phyloP scores from a whole-genome alignment of 1,140 invertebrate genomes.

The Cyclina sinensis region DNA sequence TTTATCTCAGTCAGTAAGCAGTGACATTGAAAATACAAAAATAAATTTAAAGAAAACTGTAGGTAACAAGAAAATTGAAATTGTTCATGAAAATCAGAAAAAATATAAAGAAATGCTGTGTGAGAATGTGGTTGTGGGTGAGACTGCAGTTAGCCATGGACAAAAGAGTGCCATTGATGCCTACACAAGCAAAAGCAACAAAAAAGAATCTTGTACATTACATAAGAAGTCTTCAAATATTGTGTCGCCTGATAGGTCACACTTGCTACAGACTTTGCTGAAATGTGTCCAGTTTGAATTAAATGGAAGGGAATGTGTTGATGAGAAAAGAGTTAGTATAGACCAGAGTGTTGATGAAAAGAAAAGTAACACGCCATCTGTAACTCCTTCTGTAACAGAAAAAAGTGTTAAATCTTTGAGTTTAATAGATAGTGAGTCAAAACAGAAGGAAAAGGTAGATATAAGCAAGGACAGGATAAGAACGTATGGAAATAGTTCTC shows the following conservation, averaged over 20 bases:
- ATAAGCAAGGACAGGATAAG: background rate
- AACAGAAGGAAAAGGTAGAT: background rate
- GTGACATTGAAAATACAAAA: too few species aligned
- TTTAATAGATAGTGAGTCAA: too few species aligned
- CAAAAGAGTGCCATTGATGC: too few species aligned
- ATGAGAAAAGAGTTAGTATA: background rate
- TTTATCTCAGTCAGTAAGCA: too few species aligned
- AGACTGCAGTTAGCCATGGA: background rate
- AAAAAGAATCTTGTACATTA: too few species aligned
- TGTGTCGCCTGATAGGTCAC: background rate
- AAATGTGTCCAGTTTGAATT: constrained; percentile 28
- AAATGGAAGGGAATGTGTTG: background rate
- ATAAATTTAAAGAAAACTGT: too few species aligned
- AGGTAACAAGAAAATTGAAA: too few species aligned
- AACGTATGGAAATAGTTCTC: background rate
- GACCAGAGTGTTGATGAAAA: background rate
- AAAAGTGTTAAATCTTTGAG: too few species aligned
- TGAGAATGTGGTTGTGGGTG: background rate
- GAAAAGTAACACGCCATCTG: too few species aligned
- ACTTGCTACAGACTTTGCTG: constrained; percentile 5
- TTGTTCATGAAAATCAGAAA: background rate
- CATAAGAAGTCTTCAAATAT: background rate
- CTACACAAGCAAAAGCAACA: too few species aligned
- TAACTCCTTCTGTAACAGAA: too few species aligned
- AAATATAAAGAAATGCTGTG: background rate